Conservation (phyloP, 1,140 invertebrate genomes). For the Chlorops oryzae region DNA sequence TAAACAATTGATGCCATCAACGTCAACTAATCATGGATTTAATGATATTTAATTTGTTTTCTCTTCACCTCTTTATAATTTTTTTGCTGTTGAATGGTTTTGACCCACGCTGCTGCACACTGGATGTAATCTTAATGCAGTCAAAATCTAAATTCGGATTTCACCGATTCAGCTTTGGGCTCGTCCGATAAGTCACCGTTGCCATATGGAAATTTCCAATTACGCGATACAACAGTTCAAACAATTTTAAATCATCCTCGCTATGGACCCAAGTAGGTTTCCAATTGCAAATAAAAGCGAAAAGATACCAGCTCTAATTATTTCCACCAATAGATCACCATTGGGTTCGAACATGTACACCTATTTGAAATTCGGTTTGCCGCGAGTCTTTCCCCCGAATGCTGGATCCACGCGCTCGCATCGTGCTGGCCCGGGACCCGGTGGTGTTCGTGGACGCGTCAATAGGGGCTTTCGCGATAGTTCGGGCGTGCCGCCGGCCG, state of each 20-base stretch:
- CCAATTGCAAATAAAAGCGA: not conserved
- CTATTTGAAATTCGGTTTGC: conserved; percentile 87
- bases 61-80: not conserved
- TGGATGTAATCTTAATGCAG: conserved; percentile 47
- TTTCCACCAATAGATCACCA: conserved; percentile 55
- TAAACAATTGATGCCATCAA: no score
- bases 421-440: conserved; percentile 46
- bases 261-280: conserved; percentile 74
- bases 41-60: not conserved
- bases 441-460: conserved; percentile 41
- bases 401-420: conserved; percentile 57
- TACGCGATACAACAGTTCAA: conserved; percentile 86
- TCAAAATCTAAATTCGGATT: conserved; percentile 92
- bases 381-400: conserved; percentile 79
- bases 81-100: not conserved
- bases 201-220: conserved; percentile 88
- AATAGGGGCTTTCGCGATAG: conserved; percentile 45
- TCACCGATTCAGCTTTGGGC: conserved; percentile 86
- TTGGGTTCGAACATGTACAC: conserved; percentile 86
- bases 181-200: conserved; percentile 83
- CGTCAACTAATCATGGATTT: no score
- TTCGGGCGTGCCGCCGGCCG: conserved; percentile 43
- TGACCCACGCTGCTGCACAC: not conserved
- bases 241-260: conserved; percentile 86
- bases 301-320: conserved; percentile 4